A percentile compares a stretch with the other conserved stretches of the same genome.
These are phyloP conservation scores for Malaclemys terrapin DNA, from an alignment of 2,113 vertebrate species.

Conservation along the genomic window DNA sequence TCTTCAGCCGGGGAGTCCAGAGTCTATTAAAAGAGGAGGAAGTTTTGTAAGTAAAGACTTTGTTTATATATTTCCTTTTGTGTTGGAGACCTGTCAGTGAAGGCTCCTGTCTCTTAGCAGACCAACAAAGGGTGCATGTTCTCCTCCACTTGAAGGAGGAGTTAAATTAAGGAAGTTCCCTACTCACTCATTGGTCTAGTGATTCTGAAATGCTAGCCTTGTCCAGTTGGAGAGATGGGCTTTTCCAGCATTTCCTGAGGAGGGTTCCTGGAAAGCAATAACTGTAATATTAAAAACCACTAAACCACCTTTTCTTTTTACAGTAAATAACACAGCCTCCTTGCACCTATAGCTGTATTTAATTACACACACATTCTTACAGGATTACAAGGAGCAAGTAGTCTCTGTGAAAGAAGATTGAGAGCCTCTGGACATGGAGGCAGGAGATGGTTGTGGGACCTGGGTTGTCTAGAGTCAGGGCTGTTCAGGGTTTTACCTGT, in stretches of 20 bases:
- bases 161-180: slow-evolving; percentile 19
- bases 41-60: slow-evolving; percentile 38
- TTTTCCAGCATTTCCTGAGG: slow-evolving; percentile 67
- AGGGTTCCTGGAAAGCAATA: slow-evolving; percentile 71
- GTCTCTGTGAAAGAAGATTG: slow-evolving; percentile 45
- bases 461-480: slow-evolving; percentile 41
- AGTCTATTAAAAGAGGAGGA: slow-evolving; percentile 46
- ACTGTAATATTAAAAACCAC: slow-evolving; percentile 65
- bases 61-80: background rate
- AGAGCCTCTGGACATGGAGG: slow-evolving; percentile 50
- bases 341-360: slow-evolving; percentile 59
- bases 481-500: background rate
- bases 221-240: slow-evolving; percentile 56
- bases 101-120: slow-evolving; percentile 49
- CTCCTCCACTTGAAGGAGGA: slow-evolving; percentile 43
- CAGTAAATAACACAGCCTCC: slow-evolving; percentile 70
- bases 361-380: slow-evolving; percentile 60
- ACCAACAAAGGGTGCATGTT: slow-evolving; percentile 35
- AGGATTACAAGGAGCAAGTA: slow-evolving; percentile 68
- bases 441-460: slow-evolving; percentile 3
- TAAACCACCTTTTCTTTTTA: slow-evolving; percentile 66
- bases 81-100: background rate
- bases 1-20: slow-evolving; percentile 42
- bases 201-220: slow-evolving; percentile 47
- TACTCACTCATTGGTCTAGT: slow-evolving; percentile 37